Base-by-base conservation (phyloP, 1,140 invertebrate species). In the Zophobas morio region DNA sequence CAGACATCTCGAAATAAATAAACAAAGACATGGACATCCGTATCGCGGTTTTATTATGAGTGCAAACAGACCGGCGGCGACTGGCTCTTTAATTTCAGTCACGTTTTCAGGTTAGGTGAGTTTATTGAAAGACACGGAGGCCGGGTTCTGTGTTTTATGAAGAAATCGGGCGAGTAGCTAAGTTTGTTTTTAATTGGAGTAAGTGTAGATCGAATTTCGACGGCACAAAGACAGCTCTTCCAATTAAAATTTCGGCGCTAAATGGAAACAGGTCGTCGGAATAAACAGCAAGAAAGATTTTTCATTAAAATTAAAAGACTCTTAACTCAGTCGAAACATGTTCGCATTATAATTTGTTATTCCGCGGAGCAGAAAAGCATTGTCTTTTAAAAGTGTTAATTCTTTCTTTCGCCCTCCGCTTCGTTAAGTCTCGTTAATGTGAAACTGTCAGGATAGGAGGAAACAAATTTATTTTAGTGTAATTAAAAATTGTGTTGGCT, bases 301-400 rank as follows among this genome's bases (percentile, higher is more conserved):
- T 66, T 66, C 60, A 66, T 66, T 66, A 66, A 66, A 66, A 66
- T 66, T 66, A 42, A 66, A 66, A 66, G 36, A 66, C 60, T 42
- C 60, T 66, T 66, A 66, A 66, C 60, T 66, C n/a, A 66, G 60
- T 66, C 60, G 42, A 66, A 66, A 66, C 60, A 66, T 66, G 60
- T 66, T 66, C 60, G 60, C 60, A 66, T 66, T 66, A 66, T 66
- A 66, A 66, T 66, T 66, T 66, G 60, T 66, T 42, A 66, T 66
- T 66, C 60, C 33, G 33, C 60, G 60, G 60, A 66, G 60, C 60
- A 66, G 60, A 66, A 66, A 66, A 66, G 60, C 60, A 66, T 66
- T 66, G 60, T 66, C 60, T 66, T 66, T 66, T 66, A 66, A 42
- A 66, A 66, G 60, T 66, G 60, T 66, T 66, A 66, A 66, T 66